These are phyloP conservation scores for Drosophila mojavensis DNA, from an alignment of 1,140 invertebrate genomes.

Conservation along the genomic window DNA sequence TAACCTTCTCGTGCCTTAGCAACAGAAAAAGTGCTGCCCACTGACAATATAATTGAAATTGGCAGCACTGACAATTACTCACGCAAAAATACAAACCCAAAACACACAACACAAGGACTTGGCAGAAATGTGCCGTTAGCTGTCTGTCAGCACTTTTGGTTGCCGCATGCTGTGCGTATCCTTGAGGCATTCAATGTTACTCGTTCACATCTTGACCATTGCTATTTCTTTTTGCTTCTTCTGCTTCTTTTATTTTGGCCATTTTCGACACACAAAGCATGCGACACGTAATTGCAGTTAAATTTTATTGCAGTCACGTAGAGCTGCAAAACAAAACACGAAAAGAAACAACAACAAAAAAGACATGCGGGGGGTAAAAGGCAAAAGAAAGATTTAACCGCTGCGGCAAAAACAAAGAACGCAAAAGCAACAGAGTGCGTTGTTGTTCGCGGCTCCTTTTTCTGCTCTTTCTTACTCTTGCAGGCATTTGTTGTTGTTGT, in stretches of 20 bases:
- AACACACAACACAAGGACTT: constrained; percentile 9
- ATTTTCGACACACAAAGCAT: constrained; percentile 47
- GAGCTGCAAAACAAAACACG: constrained; percentile 43
- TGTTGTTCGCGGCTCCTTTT: constrained; percentile 18
- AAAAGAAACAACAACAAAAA: constrained; percentile 11
- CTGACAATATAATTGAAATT: background rate
- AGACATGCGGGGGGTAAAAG: constrained; percentile 2
- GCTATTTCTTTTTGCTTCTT: constrained; percentile 6
- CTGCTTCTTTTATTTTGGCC: constrained; percentile 22
- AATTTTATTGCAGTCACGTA: constrained; percentile 78
- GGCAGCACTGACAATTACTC: constrained; percentile 41
- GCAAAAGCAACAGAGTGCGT: constrained; percentile 45
- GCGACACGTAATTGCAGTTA: constrained; percentile 75
- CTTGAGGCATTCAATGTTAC: constrained; percentile 37
- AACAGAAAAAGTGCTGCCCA: constrained; percentile 27
- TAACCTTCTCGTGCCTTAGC: constrained; percentile 7
- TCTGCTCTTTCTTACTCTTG: background rate
- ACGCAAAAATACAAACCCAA: constrained; percentile 15
- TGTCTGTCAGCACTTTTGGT: background rate
- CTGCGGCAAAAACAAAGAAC: constrained; percentile 61
- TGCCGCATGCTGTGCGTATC: constrained; percentile 40
- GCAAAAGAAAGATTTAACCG: constrained; percentile 35
- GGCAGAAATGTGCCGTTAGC: constrained; percentile 24
- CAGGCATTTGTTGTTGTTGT: constrained; percentile 22
- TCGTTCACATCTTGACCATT: constrained; percentile 35